Conservation (phyloP, 2,797 vertebrate species). For the Rhinogobio ventralis region DNA sequence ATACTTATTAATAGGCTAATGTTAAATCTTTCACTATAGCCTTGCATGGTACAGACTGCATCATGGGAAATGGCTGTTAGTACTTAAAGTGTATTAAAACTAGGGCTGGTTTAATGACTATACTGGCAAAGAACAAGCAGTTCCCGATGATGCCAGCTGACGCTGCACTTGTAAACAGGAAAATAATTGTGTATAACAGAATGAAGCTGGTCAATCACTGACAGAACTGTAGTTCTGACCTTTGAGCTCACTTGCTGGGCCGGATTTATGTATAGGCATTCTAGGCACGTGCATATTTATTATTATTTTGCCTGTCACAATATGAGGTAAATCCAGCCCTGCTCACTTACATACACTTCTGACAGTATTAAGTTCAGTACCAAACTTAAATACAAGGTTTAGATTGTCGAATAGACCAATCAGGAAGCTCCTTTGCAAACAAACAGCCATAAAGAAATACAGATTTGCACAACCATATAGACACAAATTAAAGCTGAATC, state of each 20-base stretch:
- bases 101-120: slow-evolving; percentile 25
- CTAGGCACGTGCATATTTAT: neutral
- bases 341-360: neutral
- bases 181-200: slow-evolving; percentile 31
- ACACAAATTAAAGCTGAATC: neutral
- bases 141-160: slow-evolving; percentile 9
- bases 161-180: slow-evolving; percentile 15
- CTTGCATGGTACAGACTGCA: slow-evolving; percentile 3
- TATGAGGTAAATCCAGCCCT: neutral
- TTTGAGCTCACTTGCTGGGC: neutral
- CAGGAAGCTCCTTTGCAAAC: neutral
- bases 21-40: slow-evolving; percentile 11
- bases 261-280: neutral
- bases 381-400: neutral
- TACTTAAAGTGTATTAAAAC: slow-evolving; percentile 30
- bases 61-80: slow-evolving; percentile 32
- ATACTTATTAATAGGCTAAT: neutral
- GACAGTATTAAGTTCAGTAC: neutral
- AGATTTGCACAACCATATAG: neutral
- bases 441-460: neutral
- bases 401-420: neutral
- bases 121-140: slow-evolving; percentile 26
- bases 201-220: slow-evolving; percentile 14
- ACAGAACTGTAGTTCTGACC: slow-evolving; percentile 6
- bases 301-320: neutral